phyloP scores from a whole-genome alignment of 2,888 invertebrate genomes.

The Macrophya annulata region DNA sequence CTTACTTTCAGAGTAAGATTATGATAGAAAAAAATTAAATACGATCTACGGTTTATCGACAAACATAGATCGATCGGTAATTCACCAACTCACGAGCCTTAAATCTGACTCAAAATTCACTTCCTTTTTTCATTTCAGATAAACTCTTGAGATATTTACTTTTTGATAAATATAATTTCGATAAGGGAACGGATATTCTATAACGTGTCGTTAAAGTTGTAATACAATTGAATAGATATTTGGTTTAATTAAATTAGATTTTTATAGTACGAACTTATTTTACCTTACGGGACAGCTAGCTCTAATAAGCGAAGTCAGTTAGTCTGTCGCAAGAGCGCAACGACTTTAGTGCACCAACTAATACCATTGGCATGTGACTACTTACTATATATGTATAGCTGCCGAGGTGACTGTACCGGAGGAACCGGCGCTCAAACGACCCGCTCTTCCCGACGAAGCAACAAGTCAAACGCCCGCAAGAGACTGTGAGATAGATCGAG shows the following conservation, averaged over 20 bases:
- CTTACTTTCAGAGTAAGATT: background rate
- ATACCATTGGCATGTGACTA: constrained; percentile 46
- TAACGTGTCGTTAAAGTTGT: background rate
- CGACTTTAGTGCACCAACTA: constrained; percentile 51
- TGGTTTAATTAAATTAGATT: background rate
- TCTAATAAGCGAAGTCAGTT: background rate
- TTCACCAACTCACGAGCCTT: too few species aligned
- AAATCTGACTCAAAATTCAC: background rate
- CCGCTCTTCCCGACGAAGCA: constrained; percentile 64
- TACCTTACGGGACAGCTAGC: background rate
- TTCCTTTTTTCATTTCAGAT: background rate
- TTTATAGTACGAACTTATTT: background rate
- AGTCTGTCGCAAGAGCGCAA: constrained; percentile 35
- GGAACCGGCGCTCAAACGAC: constrained; percentile 67
- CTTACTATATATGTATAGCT: constrained; percentile 61
- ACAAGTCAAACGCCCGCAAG: constrained; percentile 55
- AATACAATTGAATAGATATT: background rate
- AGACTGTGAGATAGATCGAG: constrained; percentile 20
- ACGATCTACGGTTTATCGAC: background rate
- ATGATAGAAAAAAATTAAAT: background rate
- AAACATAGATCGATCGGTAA: background rate
- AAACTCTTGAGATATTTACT: background rate
- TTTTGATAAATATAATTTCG: background rate
- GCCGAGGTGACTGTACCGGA: constrained; percentile 66
- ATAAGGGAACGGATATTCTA: background rate